Evolutionary conservation across 2,113 vertebrate species (phyloP), one percentile per base, ranked within the genome.

Genomic region (Muntiacus reevesi): DNA sequence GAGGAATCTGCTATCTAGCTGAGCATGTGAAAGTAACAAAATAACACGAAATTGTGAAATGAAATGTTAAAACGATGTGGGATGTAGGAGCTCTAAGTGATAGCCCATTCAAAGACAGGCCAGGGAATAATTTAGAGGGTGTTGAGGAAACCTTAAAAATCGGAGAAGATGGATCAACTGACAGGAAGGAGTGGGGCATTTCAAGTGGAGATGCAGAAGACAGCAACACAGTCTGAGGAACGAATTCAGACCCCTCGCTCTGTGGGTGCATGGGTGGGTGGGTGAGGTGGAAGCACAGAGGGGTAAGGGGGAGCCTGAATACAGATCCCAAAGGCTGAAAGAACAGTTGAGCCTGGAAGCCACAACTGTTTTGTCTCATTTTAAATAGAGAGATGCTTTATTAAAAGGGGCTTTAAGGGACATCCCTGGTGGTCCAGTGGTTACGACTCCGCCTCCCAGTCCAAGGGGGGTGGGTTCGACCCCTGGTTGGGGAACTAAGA

Each of bases 231-330:
- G 13, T 36, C 78, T 28, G n/a, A 52, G 47, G 60, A 59, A 62
- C 13, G 11, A 43, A 83, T n/a, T 33, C 43, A 23, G 87, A 90
- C 78, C 47, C 17, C 13, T 12, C 52, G 19, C 45, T 64, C 33
- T 0, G 3, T 4, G 15, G 17, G 9, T 4, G 13, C 13, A 14
- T 25, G 40, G 25, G 47, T 16, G 14, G 21, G 16, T 30, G n/a
- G 33, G 36, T 33, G 45, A 71, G 43, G 2, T 19, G 36, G 45
- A n/a, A 36, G 27, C 14, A 25, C 5, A 1, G 36, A 1, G 25
- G 9, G n/a, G 28, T 36, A 30, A 84, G 59, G 36, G 12, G 4
- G 25, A 92, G 33, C 19, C 59, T 27, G 17, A 64, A 74, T 28
- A 86, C 3, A 36, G 62, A 64, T 9, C 33, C 47, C 19, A 27